Base-by-base conservation (phyloP, 2,888 invertebrate species). In the Tinea semifulvella region DNA sequence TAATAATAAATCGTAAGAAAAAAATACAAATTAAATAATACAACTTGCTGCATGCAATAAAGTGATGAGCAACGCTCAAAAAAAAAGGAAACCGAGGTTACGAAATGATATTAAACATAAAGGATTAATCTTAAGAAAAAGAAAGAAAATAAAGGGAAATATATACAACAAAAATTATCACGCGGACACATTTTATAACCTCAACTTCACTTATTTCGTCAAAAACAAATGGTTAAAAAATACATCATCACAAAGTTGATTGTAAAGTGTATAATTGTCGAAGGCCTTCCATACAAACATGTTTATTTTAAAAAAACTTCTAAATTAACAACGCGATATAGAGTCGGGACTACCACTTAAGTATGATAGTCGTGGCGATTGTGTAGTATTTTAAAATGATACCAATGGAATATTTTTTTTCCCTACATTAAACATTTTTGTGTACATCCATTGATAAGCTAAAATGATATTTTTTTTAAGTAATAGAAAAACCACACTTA, bases 51-150 rank as follows among this genome's bases (percentile, higher is more conserved):
- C 25, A 22, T 7, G 25, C 22, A 28, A 28, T 28, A 28, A 28
- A n/a, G 11, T 28, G n/a, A 7, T 28, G 11, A 28, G 28, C 7
- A 28, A 28, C 7, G 11, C 8, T 28, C 28, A 11, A n/a, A 28
- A 28, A 59, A 68, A n/a, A n/a, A 66, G 57, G 65, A 74, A 74
- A 73, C 70, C 54, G 76, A 77, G 75, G 75, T 60, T 61, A 71
- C 70, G 51, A 73, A 79, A 76, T 69, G 73, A 52, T 48, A 45
- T 48, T 48, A 46, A 46, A 45, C 20, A 20, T 3, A 22, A n/a
- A n/a, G n/a, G n/a, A n/a, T n/a, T n/a, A n/a, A 42, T 18, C 25
- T 22, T 22, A 16, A n/a, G 22, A 13, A 22, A 36, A 22, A 22
- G 25, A 7, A 16, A 18, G n/a, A 19, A 14, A n/a, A 19, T 22